phyloP scores from a whole-genome alignment of 2,888 invertebrate genomes.

The Eupithecia abbreviata region DNA sequence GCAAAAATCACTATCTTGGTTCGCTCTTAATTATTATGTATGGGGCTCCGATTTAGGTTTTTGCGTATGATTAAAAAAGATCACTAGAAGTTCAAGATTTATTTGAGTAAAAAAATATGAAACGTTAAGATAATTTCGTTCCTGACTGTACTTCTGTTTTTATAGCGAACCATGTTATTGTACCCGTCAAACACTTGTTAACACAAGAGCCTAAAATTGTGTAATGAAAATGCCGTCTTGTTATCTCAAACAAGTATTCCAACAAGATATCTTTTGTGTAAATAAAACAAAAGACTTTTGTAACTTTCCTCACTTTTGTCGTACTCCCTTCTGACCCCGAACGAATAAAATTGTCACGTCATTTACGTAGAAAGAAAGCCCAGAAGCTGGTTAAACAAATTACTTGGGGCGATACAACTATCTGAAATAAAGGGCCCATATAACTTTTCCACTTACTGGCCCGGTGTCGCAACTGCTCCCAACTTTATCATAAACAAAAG shows the following conservation, averaged over 20 bases:
- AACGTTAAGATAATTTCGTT: no score
- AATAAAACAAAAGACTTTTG: slow-evolving; percentile 34
- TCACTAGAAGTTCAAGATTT: no score
- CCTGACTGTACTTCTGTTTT: not conserved
- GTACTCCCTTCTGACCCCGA: slow-evolving; percentile 28
- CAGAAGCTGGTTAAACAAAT: slow-evolving; percentile 54
- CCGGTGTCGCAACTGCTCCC: slow-evolving; percentile 57
- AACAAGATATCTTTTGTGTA: slow-evolving; percentile 26
- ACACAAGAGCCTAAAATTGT: slow-evolving; percentile 6
- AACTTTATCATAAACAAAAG: slow-evolving; percentile 67
- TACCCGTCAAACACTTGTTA: slow-evolving; percentile 8
- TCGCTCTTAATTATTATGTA: no score
- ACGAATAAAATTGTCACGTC: slow-evolving; percentile 39
- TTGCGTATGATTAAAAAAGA: no score
- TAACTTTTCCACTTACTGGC: slow-evolving; percentile 64
- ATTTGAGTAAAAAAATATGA: no score
- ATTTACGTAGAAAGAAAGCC: slow-evolving; percentile 33
- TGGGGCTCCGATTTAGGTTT: no score
- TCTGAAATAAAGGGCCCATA: slow-evolving; percentile 55
- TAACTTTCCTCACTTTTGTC: slow-evolving; percentile 15
- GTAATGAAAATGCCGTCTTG: slow-evolving; percentile 25
- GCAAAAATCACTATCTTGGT: no score
- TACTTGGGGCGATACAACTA: slow-evolving; percentile 51
- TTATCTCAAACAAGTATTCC: slow-evolving; percentile 23
- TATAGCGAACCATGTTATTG: not conserved